These are phyloP conservation scores for Cossypha niveicapilla DNA, from an alignment of 2,797 vertebrate species.

Conservation along the genomic window DNA sequence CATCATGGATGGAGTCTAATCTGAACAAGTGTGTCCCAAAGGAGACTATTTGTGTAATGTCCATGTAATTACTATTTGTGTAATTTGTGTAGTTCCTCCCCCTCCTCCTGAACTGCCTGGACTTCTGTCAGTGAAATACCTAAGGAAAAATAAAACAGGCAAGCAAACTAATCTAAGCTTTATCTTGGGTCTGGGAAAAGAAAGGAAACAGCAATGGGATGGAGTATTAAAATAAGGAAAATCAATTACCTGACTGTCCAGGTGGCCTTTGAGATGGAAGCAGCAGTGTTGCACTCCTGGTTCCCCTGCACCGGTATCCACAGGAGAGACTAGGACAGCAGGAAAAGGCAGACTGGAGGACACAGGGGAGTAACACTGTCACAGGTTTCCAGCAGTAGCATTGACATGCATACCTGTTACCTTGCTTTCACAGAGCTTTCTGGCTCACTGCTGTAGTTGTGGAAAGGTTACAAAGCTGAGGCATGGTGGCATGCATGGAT, in stretches of 20 bases:
- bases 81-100: neutral
- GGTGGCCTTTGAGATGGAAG: neutral
- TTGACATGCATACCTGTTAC: accelerated
- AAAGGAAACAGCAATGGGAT: neutral
- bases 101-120: neutral
- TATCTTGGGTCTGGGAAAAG: neutral
- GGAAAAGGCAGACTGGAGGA: neutral
- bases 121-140: accelerated
- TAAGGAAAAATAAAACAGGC: neutral
- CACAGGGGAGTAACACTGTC: neutral
- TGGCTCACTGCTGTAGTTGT: neutral
- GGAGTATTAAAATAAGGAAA: neutral
- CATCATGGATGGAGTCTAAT: neutral
- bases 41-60: neutral
- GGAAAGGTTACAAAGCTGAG: neutral
- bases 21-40: neutral
- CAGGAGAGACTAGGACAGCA: neutral
- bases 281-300: neutral
- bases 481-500: neutral
- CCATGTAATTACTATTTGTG: neutral
- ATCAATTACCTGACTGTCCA: neutral
- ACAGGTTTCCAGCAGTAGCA: neutral
- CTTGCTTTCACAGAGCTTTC: neutral
- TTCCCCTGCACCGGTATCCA: neutral
- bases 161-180: neutral